Evolutionary conservation across 2,113 vertebrate species (phyloP), one percentile per base, ranked within the genome.

Genomic region (Copsychus sechellarum): DNA sequence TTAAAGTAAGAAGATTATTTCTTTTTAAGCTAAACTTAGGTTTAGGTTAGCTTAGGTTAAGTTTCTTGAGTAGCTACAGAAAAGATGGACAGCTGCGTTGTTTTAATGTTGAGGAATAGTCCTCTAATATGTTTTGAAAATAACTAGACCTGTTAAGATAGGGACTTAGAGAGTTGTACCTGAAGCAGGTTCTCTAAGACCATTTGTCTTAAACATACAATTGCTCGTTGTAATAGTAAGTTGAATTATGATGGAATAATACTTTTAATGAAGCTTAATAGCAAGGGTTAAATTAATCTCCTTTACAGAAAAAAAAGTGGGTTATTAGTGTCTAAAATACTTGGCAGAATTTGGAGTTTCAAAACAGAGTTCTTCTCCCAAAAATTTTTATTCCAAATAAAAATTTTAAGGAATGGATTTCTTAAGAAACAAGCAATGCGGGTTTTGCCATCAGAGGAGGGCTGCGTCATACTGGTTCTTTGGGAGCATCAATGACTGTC

Each of bases 381-480:
- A 45, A 45, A 45, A 20, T 45, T 20, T 45, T 45, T 20, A 33
- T 65, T 54, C 12, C 47, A 76, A 86, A 36, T 14, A 74, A 60
- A n/a, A 18, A 5, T 5, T 28, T 54, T 38, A 33, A 67, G 36
- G 76, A 54, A 45, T 5, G 0, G 2, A 36, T 65, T 57, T 81
- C 6, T 34, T 53, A 24, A n/a, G 23, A 78, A 42, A 36, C 33
- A 25, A 28, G 33, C 40, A 16, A 4, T 7, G 5, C 1, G 8
- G 2, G 3, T 67, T 78, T 66, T 81, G 11, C 45, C 1, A 1
- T 72, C 22, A 29, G 11, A 48, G 21, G 22, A 56, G 29, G 12
- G 10, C 40, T 64, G 15, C 0, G 0, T 51, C 25, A 4, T 26
- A 7, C 14, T 45, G 23, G 6, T 40, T 82, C 0, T 34, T 33